Percentiles rank a stretch among this genome's conserved stretches.
phyloP scores from a whole-genome alignment of 2,797 vertebrate genomes.

The Sebastes minor region DNA sequence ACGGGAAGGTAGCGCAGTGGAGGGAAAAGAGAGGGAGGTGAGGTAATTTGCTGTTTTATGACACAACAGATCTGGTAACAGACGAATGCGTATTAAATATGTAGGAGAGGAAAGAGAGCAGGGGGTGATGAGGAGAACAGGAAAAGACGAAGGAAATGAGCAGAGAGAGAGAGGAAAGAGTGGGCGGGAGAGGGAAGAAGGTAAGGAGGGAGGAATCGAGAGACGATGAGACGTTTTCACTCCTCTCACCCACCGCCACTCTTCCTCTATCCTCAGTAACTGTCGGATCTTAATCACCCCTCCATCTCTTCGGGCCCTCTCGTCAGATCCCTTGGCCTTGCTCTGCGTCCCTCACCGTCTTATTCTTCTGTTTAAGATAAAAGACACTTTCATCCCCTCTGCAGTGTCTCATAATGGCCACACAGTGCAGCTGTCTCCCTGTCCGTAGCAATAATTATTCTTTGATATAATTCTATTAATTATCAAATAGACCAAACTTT shows the following conservation, averaged over 20 bases:
- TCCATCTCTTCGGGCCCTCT: conserved; percentile 40
- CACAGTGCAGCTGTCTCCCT: conserved; percentile 56
- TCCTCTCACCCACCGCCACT: conserved; percentile 22
- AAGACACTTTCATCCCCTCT: conserved; percentile 50
- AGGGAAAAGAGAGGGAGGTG: conserved; percentile 31
- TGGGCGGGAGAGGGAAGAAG: conserved; percentile 8
- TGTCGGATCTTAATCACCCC: conserved; percentile 61
- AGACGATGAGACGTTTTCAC: conserved; percentile 22
- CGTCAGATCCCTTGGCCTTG: conserved; percentile 39
- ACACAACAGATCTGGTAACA: conserved; percentile 62
- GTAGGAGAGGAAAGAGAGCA: conserved; percentile 42
- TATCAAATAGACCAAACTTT: conserved; percentile 58
- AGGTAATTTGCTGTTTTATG: conserved; percentile 67
- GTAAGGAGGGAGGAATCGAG: conserved; percentile 9
- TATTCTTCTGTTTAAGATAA: conserved; percentile 48
- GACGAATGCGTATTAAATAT: conserved; percentile 75
- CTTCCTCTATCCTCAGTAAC: conserved; percentile 21
- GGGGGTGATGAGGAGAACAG: conserved; percentile 11
- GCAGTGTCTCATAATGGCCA: conserved; percentile 55
- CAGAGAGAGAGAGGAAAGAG: conserved; percentile 12
- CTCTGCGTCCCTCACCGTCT: conserved; percentile 24
- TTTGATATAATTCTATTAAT: conserved; percentile 61
- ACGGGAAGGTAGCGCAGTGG: background rate
- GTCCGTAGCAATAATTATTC: conserved; percentile 50
- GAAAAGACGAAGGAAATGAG: conserved; percentile 43